phyloP scores from a whole-genome alignment of 2,113 vertebrate species.

The Columba livia region DNA sequence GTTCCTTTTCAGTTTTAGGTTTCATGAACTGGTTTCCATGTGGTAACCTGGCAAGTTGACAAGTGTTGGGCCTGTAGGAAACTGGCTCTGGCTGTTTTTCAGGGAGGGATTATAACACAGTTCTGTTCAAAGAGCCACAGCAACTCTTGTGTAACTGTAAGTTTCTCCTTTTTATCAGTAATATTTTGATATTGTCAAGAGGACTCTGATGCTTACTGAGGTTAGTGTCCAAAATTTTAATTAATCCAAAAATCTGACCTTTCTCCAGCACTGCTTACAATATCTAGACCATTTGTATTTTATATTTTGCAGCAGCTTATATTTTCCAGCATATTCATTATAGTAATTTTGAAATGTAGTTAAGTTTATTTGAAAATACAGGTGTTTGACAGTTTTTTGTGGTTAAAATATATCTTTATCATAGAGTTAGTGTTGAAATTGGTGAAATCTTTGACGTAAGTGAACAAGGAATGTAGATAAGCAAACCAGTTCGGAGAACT shows the following conservation, averaged over 20 bases:
- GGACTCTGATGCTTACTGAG: neutral
- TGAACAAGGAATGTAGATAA: neutral
- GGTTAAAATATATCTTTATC: constrained; percentile 33
- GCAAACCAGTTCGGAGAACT: neutral
- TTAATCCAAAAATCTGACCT: neutral
- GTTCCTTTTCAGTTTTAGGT: constrained; percentile 12
- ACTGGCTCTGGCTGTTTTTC: constrained; percentile 5
- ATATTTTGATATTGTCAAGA: neutral
- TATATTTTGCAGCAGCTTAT: neutral
- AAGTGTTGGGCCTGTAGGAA: neutral
- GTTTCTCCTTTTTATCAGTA: neutral
- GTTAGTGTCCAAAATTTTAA: neutral
- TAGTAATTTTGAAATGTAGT: constrained; percentile 47
- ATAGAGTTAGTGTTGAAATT: constrained; percentile 3
- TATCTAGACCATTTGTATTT: neutral
- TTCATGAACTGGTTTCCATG: constrained; percentile 39
- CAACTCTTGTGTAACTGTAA: neutral
- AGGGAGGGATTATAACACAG: neutral
- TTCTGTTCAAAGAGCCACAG: neutral
- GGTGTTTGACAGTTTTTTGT: constrained; percentile 8
- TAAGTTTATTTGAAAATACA: constrained; percentile 11
- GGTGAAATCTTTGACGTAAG: constrained; percentile 16
- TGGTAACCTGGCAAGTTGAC: constrained; percentile 23
- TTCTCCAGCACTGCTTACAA: neutral
- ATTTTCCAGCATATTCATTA: constrained; percentile 19